Percentiles rank a stretch among this genome's conserved stretches.
Evolutionary conservation across 2,888 invertebrate genomes (phyloP).

Genomic region (Scaptodrosophila latifasciaeformis): DNA sequence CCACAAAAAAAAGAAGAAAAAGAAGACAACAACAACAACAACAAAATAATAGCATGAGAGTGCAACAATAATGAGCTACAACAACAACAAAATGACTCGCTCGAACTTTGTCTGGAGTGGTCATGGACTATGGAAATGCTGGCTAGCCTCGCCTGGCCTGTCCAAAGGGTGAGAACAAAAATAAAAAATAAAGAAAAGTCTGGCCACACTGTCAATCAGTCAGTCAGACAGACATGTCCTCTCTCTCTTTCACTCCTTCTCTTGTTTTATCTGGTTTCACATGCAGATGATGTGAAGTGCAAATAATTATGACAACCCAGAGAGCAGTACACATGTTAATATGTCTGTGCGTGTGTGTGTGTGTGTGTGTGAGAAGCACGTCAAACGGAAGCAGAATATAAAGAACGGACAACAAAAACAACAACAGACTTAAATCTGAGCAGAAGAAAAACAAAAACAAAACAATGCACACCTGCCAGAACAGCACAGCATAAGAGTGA

Average conservation of each 20-base stretch:
- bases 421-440: slow-evolving; percentile 27
- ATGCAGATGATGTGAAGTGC: slow-evolving; percentile 64
- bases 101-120: slow-evolving; percentile 7
- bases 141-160: too few species aligned
- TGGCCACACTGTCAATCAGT: too few species aligned
- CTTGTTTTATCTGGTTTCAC: slow-evolving; percentile 25
- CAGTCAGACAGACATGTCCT: too few species aligned
- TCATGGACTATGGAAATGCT: slow-evolving; percentile 16
- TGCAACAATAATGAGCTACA: slow-evolving; percentile 26
- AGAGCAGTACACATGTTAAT: too few species aligned
- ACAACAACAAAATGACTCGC: slow-evolving; percentile 23
- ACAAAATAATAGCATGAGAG: slow-evolving; percentile 2
- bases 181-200: neutral
- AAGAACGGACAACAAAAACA: slow-evolving; percentile 26
- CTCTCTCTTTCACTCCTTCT: too few species aligned
- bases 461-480: slow-evolving; percentile 20
- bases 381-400: slow-evolving; percentile 47
- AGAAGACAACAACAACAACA: slow-evolving; percentile 9
- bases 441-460: slow-evolving; percentile 20
- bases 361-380: neutral
- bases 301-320: slow-evolving; percentile 59
- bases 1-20: slow-evolving; percentile 43
- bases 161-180: neutral
- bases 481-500: too few species aligned
- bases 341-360: too few species aligned